phyloP scores from a whole-genome alignment of 2,888 invertebrate genomes.

The Ormyrus nitidulus region DNA sequence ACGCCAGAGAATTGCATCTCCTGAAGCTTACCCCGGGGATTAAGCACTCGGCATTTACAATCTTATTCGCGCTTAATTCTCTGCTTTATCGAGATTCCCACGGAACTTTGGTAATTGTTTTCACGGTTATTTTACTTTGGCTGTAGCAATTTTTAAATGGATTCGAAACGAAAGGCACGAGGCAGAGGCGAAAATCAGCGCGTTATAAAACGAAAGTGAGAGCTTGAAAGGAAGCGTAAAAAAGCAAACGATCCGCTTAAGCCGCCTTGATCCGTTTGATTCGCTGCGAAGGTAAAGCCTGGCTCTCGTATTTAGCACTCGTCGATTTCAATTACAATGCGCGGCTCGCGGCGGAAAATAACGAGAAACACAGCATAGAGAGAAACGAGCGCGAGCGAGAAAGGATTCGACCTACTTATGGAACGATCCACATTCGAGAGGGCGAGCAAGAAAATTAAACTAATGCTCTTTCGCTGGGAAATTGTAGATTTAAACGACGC shows the following conservation, averaged over 20 bases:
- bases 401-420: conserved; percentile 40
- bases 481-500: conserved; percentile 20
- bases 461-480: conserved; percentile 34
- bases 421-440: conserved; percentile 28
- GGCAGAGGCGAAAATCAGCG: too few relatives aligned
- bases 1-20: background rate
- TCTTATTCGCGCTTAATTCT: conserved; percentile 27
- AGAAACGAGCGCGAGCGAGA: background rate
- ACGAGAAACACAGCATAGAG: too few relatives aligned
- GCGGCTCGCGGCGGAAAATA: too few relatives aligned
- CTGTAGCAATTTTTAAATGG: too few relatives aligned
- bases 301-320: background rate
- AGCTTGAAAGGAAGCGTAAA: too few relatives aligned
- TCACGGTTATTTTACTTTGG: too few relatives aligned
- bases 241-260: background rate
- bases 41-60: conserved; percentile 23
- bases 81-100: background rate
- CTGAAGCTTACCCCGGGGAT: conserved; percentile 22
- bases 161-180: too few relatives aligned
- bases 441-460: background rate
- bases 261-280: conserved; percentile 1
- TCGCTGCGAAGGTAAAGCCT: background rate
- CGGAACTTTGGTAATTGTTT: too few relatives aligned
- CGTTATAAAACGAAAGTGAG: too few relatives aligned
- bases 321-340: too few relatives aligned